phyloP scores from a whole-genome alignment of 2,113 vertebrate genomes.

The Aptenodytes forsteri region DNA sequence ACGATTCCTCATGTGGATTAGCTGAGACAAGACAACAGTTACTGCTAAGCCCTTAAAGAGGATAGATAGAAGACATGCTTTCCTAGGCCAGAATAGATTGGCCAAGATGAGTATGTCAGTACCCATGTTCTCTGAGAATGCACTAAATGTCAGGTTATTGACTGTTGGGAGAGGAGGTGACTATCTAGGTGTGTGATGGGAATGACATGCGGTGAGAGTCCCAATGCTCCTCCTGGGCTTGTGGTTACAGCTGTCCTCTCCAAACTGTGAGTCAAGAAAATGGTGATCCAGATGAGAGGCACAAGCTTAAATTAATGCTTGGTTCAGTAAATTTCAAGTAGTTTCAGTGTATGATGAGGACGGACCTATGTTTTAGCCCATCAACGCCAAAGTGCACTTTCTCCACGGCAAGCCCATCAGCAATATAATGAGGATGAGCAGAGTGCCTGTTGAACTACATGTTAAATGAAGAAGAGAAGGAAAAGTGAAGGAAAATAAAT shows the following conservation, averaged over 20 bases:
- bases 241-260: neutral
- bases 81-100: neutral
- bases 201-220: neutral
- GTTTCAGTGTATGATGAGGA: neutral
- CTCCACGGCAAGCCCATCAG: rapidly evolving
- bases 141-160: neutral
- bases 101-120: neutral
- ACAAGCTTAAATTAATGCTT: neutral
- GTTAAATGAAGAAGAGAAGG: neutral
- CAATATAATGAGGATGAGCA: neutral
- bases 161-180: neutral
- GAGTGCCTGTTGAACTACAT: neutral
- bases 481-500: neutral
- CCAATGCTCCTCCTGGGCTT: neutral
- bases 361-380: neutral
- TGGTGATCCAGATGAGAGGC: neutral
- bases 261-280: neutral
- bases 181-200: neutral
- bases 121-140: neutral
- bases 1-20: neutral
- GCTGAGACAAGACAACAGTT: neutral
- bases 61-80: neutral
- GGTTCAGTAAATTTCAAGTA: neutral
- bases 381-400: rapidly evolving
- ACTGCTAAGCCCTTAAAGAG: neutral